A percentile compares a stretch with the other conserved stretches of the same genome.
Evolutionary conservation across 2,888 invertebrate genomes (phyloP).

Genomic region (Tetramorium bicarinatum): DNA sequence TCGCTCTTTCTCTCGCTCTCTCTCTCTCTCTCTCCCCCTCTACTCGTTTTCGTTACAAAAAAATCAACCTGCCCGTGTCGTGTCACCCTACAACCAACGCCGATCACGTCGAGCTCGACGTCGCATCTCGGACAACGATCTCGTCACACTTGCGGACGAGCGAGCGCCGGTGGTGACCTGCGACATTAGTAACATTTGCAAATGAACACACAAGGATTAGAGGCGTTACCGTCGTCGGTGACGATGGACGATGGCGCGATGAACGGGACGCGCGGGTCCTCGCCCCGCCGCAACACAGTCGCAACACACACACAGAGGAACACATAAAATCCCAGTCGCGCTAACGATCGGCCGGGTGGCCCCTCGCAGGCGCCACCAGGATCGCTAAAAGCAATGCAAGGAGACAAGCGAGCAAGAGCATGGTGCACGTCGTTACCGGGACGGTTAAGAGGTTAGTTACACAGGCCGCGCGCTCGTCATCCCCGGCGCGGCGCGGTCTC

Average conservation of each 20-base stretch:
- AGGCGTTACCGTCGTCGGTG: conserved; percentile 61
- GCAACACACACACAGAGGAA: conserved; percentile 9
- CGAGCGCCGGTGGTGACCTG: conserved; percentile 78
- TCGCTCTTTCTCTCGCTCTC: conserved; percentile 21
- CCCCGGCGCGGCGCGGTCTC: conserved; percentile 59
- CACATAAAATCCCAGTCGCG: not conserved
- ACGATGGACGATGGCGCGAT: conserved; percentile 70
- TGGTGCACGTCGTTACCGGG: conserved; percentile 78
- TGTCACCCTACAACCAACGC: conserved; percentile 65
- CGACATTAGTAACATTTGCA: conserved; percentile 81
- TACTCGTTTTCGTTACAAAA: conserved; percentile 54
- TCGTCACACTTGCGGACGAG: conserved; percentile 53
- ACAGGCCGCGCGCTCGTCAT: conserved; percentile 70
- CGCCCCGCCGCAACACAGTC: conserved; percentile 53
- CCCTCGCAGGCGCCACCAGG: conserved; percentile 79
- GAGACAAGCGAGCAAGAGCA: conserved; percentile 82
- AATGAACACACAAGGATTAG: conserved; percentile 37
- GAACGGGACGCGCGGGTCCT: conserved; percentile 56
- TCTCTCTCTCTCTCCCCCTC: conserved; percentile 1
- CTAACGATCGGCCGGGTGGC: conserved; percentile 58
- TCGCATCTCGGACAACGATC: conserved; percentile 10
- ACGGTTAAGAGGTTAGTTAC: conserved; percentile 81
- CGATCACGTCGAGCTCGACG: conserved; percentile 68
- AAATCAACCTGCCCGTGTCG: conserved; percentile 66
- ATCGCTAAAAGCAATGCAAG: conserved; percentile 83